Base-by-base conservation (phyloP, 2,888 invertebrate genomes). In the Copidosoma aretas region DNA sequence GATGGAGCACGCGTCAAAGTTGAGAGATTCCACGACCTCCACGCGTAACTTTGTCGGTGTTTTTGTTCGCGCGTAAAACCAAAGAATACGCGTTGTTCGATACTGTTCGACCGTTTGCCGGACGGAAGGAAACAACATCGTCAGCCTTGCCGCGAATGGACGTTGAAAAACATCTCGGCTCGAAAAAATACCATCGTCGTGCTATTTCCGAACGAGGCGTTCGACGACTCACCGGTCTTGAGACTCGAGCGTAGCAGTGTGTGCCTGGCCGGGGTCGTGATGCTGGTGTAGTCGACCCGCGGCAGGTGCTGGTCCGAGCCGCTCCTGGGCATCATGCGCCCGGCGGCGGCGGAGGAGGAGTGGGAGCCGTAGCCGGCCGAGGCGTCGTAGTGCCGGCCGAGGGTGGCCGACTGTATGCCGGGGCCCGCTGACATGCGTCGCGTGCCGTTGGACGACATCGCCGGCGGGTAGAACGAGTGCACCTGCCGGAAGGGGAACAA, bases 261-360 rank as follows among this genome's bases (percentile, higher is more conserved):
- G 80, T 93, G 93, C 71, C 93, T 86, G 58, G 90, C 90, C 61
- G 89, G 87, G 57, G 89, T 90, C 60, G 90, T 89, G 73, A 87
- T 87, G 73, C 87, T 88, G 22, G 92, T 91, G 81, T 94, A 94
- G 84, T 94, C 94, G 14, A 94, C 93, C 63, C 93, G 88, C 12
- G 94, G 94, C 75, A 94, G 85, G 83, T 95, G 94, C 83, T 95
- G 95, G 84, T 96, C 96, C 53, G 95, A 95, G 24, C 95, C 95
- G 62, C 95, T 95, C 64, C 96, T 88, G 19, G 95, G 93, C 84
- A 95, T 87, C 63, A 87, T 85, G 64, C 87, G 82, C 41, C 86
- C 87, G 19, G 85, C 85, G 51, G 84, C 84, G 14, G 84, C 75
- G 74, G 87, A 87, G 75, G 87, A 87, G 41, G 86, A 85, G 77